A percentile compares a stretch with the other conserved stretches of the same genome.
Conservation (phyloP, 2,797 vertebrate genomes). For the Helostoma temminkii region DNA sequence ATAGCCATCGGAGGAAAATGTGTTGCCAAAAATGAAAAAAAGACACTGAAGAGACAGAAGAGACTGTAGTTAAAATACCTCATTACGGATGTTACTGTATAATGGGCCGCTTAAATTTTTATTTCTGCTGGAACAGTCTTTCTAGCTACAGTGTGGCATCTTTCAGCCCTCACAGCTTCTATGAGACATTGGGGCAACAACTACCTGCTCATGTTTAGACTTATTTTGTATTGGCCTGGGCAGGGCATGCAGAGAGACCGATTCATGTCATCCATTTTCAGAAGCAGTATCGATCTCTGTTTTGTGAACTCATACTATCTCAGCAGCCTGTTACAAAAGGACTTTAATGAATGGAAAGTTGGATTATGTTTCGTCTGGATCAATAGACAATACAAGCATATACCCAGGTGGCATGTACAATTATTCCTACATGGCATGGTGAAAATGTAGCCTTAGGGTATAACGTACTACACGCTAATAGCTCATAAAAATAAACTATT, state of each 20-base stretch:
- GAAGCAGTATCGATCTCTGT: slow-evolving; percentile 56
- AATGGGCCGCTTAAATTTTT: slow-evolving; percentile 42
- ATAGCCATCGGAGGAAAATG: slow-evolving; percentile 67
- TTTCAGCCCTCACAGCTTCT: slow-evolving; percentile 18
- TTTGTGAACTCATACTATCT: slow-evolving; percentile 57
- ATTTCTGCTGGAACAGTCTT: slow-evolving; percentile 32
- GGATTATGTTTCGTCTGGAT: slow-evolving; percentile 55
- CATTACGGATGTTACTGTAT: slow-evolving; percentile 52
- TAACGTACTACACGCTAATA: slow-evolving; percentile 49
- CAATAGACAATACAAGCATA: slow-evolving; percentile 62
- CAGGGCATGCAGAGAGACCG: slow-evolving; percentile 49
- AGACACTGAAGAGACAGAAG: slow-evolving; percentile 48
- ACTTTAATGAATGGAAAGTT: slow-evolving; percentile 40
- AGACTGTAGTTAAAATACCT: slow-evolving; percentile 69
- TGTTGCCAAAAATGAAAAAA: slow-evolving; percentile 80
- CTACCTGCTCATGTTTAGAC: slow-evolving; percentile 43
- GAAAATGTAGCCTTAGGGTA: slow-evolving; percentile 58
- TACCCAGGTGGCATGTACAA: slow-evolving; percentile 59
- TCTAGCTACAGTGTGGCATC: slow-evolving; percentile 26
- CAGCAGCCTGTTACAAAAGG: slow-evolving; percentile 29
- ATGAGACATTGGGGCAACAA: slow-evolving; percentile 18
- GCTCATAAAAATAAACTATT: slow-evolving; percentile 31
- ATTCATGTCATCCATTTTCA: slow-evolving; percentile 61
- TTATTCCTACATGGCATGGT: slow-evolving; percentile 58
- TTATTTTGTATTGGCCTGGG: slow-evolving; percentile 51